Evolutionary conservation across 2,113 vertebrate genomes (phyloP).

Genomic region (Hucho hucho): DNA sequence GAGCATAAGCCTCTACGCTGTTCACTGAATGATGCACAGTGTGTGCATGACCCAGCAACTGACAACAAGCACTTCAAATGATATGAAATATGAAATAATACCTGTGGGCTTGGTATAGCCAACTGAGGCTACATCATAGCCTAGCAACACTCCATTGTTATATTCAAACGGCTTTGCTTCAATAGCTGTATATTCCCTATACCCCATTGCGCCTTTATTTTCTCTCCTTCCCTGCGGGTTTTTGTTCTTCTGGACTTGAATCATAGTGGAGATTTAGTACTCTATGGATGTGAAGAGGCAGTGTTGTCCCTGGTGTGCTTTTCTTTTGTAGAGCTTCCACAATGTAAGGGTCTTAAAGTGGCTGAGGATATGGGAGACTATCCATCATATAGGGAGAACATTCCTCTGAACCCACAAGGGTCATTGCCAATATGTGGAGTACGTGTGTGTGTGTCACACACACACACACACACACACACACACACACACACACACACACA

Average conservation of each 20-base stretch:
- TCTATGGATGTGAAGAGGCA: constrained; percentile 62
- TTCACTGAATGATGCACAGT: too few relatives aligned
- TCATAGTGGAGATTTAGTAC: constrained; percentile 70
- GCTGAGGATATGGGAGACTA: constrained; percentile 62
- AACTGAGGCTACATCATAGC: not conserved
- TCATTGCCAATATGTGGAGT: constrained; percentile 44
- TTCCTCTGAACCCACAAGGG: constrained; percentile 39
- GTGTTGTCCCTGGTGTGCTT: constrained; percentile 59
- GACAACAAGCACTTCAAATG: too few relatives aligned
- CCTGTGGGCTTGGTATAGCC: not conserved
- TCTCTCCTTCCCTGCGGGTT: not conserved
- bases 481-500: too few relatives aligned
- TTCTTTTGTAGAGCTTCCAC: constrained; percentile 62
- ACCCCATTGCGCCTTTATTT: not conserved
- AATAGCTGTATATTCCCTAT: constrained; percentile 26
- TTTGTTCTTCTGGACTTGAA: constrained; percentile 40
- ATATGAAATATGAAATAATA: not conserved
- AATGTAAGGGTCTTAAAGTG: constrained; percentile 66
- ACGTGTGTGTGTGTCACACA: too few relatives aligned
- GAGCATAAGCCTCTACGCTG: too few relatives aligned
- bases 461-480: too few relatives aligned
- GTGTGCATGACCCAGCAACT: too few relatives aligned
- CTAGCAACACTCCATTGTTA: not conserved
- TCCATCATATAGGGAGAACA: constrained; percentile 63
- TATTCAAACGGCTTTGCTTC: not conserved